These are phyloP conservation scores for Eurytoma adleriae DNA, from an alignment of 2,888 invertebrate species.

Conservation along the genomic window DNA sequence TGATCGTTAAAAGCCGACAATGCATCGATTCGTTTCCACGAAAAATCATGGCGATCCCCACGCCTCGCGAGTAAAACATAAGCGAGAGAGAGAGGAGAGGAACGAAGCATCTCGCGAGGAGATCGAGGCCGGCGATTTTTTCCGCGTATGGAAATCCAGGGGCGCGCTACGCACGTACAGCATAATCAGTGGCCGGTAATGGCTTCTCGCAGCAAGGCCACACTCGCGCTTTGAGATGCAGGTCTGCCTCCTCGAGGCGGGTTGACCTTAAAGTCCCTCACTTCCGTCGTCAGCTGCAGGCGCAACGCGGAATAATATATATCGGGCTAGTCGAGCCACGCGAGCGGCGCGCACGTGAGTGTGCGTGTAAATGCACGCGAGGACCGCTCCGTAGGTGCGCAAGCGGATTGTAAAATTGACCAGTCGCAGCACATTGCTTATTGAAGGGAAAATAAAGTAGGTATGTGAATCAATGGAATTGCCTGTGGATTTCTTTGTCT, in stretches of 20 bases:
- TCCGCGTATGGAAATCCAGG: slow-evolving; percentile 53
- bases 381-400: background rate
- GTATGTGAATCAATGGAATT: too few relatives aligned
- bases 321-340: background rate
- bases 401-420: slow-evolving; percentile 22
- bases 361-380: background rate
- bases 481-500: too few relatives aligned
- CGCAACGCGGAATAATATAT: slow-evolving; percentile 68
- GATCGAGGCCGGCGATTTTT: slow-evolving; percentile 43
- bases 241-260: slow-evolving; percentile 63
- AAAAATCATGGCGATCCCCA: slow-evolving; percentile 7
- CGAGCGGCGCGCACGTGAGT: background rate
- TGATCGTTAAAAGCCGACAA: slow-evolving; percentile 41
- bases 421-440: background rate
- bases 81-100: background rate
- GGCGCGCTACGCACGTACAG: slow-evolving; percentile 31
- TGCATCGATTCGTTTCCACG: slow-evolving; percentile 24
- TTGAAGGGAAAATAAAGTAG: too few relatives aligned
- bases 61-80: background rate
- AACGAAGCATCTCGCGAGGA: background rate
- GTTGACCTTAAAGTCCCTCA: slow-evolving; percentile 70
- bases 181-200: slow-evolving; percentile 15
- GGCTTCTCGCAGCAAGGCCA: slow-evolving; percentile 66
- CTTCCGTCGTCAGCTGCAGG: slow-evolving; percentile 73
- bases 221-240: slow-evolving; percentile 68